These are phyloP conservation scores for Corythornis madagascariensis DNA, from an alignment of 2,113 vertebrate genomes.

Conservation along the genomic window DNA sequence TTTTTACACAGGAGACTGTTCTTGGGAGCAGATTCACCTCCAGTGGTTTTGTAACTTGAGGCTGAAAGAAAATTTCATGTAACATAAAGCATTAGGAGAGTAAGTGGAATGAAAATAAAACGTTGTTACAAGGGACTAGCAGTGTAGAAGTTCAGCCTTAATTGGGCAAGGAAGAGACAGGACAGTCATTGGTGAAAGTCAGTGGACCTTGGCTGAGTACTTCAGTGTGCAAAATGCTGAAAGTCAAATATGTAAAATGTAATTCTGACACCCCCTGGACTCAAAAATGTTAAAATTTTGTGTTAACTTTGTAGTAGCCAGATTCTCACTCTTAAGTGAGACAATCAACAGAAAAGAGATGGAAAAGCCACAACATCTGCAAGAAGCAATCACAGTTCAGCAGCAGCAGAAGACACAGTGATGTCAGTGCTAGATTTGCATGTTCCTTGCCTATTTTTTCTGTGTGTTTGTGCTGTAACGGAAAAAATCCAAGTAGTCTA, in stretches of 20 bases:
- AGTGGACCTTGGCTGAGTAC: not conserved
- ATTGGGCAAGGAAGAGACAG: not conserved
- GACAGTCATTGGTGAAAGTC: not conserved
- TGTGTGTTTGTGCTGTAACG: not conserved
- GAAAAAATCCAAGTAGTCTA: not conserved
- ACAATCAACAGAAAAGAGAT: not conserved
- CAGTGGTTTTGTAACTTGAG: not conserved
- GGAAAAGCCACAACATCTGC: not conserved
- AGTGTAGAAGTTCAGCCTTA: not conserved
- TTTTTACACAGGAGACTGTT: not conserved
- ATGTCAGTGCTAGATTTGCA: not conserved
- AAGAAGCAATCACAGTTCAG: not conserved
- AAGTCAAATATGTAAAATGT: not conserved
- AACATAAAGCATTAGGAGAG: not conserved
- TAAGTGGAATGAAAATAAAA: not conserved
- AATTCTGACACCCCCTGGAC: not conserved
- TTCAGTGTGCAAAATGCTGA: not conserved
- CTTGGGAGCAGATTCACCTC: not conserved
- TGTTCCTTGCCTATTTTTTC: not conserved
- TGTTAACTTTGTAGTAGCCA: not conserved
- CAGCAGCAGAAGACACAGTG: not conserved
- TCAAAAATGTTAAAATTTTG: not conserved
- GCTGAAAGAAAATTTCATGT: not conserved
- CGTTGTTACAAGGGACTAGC: not conserved
- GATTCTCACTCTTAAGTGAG: not conserved